Evolutionary conservation across 2,113 vertebrate genomes (phyloP).

Genomic region (Gymnarchus niloticus): DNA sequence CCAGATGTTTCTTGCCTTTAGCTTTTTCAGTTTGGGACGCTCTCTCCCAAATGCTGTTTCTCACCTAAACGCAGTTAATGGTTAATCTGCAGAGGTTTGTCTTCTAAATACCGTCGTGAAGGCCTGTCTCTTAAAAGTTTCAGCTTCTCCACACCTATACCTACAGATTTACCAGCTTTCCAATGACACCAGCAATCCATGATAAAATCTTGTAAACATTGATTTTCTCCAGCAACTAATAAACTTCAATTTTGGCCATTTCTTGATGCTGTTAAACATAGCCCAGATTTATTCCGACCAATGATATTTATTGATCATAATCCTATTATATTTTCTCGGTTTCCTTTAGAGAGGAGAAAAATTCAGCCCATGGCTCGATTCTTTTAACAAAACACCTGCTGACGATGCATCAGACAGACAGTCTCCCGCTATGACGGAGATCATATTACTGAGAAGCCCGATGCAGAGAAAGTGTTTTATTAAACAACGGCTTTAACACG

Average conservation of each 20-base stretch:
- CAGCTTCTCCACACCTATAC: conserved; percentile 33
- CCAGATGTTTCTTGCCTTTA: neutral
- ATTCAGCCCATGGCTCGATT: conserved; percentile 37
- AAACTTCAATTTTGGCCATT: conserved; percentile 47
- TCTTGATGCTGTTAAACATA: conserved; percentile 45
- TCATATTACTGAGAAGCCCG: neutral
- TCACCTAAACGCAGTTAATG: too few species aligned
- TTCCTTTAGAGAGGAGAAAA: conserved; percentile 44
- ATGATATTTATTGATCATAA: conserved; percentile 30
- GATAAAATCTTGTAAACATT: conserved; percentile 63
- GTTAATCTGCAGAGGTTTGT: too few species aligned
- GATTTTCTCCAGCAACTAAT: conserved; percentile 53
- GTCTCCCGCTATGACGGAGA: neutral
- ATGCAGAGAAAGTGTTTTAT: neutral
- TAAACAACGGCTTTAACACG: neutral
- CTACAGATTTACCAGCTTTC: conserved; percentile 58
- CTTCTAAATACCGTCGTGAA: neutral
- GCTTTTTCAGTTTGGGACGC: neutral
- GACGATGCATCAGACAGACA: conserved; percentile 13
- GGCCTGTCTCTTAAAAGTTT: conserved; percentile 19
- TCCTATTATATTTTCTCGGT: conserved; percentile 43
- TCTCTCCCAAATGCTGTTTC: neutral
- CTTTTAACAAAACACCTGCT: conserved; percentile 32
- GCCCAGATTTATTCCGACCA: conserved; percentile 34
- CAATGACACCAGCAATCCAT: conserved; percentile 58